Percentiles rank a stretch among this genome's conserved stretches.
These are phyloP conservation scores for Urocyon cinereoargenteus DNA, from an alignment of 2,797 vertebrate genomes.

Conservation along the genomic window DNA sequence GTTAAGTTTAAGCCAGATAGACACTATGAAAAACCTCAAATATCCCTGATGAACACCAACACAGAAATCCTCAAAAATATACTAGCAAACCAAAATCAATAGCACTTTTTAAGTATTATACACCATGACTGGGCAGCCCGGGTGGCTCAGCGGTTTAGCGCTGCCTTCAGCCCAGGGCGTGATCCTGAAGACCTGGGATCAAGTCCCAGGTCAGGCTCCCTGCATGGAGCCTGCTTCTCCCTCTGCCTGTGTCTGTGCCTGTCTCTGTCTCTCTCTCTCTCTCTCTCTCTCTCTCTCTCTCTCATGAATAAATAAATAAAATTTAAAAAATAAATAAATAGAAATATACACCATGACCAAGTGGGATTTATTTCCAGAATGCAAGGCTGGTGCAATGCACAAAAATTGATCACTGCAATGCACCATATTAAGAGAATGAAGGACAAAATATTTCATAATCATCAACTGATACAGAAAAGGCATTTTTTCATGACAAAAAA, in stretches of 20 bases:
- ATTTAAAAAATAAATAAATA: no score
- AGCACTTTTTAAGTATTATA: conserved; percentile 5
- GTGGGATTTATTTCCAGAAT: conserved; percentile 32
- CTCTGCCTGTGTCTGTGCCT: no score
- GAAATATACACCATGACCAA: neutral
- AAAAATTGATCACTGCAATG: neutral
- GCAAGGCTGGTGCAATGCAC: neutral
- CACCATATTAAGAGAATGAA: conserved; percentile 31
- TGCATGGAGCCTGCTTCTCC: no score
- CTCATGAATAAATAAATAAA: no score
- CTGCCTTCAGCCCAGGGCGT: no score
- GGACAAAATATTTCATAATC: neutral
- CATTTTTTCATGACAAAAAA: neutral
- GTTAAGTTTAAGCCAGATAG: conserved; percentile 8
- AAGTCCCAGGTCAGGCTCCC: no score
- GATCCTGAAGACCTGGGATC: no score
- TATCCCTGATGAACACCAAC: neutral
- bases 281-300: no score
- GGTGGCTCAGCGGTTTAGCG: no score
- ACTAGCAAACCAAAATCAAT: conserved; percentile 30
- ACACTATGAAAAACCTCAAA: neutral
- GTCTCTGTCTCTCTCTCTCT: no score
- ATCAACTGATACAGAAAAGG: neutral
- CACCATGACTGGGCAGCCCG: neutral
- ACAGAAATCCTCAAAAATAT: conserved; percentile 46